phyloP scores from a whole-genome alignment of 1,140 invertebrate species.

The Meteorus sp. region DNA sequence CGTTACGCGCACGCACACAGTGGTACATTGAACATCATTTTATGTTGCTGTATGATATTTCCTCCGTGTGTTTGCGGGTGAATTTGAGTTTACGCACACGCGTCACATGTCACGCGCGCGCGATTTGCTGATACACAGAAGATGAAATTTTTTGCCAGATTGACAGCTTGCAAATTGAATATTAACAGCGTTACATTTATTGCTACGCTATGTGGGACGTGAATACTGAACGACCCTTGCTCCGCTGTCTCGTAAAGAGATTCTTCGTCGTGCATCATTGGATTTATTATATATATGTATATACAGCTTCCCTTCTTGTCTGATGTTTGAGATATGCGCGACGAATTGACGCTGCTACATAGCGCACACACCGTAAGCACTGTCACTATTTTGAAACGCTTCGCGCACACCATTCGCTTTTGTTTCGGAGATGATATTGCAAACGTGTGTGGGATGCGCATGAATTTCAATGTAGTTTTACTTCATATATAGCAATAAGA shows the following conservation, averaged over 20 bases:
- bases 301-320: background rate
- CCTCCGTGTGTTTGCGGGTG: too few species aligned
- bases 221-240: slow-evolving; percentile 19
- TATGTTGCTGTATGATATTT: too few species aligned
- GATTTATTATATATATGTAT: background rate
- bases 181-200: slow-evolving; percentile 17
- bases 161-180: slow-evolving; percentile 32
- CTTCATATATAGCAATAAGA: too few species aligned
- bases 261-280: slow-evolving; percentile 7
- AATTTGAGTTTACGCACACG: too few species aligned
- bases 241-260: slow-evolving; percentile 31
- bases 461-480: background rate
- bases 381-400: slow-evolving; percentile 43
- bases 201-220: background rate
- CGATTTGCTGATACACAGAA: background rate
- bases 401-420: slow-evolving; percentile 18
- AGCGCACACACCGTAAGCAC: too few species aligned
- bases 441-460: background rate
- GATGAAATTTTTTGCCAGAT: slow-evolving; percentile 3
- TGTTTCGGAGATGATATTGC: background rate
- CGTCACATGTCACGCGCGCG: too few species aligned
- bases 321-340: slow-evolving; percentile 34
- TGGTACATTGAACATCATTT: too few species aligned
- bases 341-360: slow-evolving; percentile 29
- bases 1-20: too few species aligned